phyloP scores from a whole-genome alignment of 2,113 vertebrate species.

The Menidia beryllina region DNA sequence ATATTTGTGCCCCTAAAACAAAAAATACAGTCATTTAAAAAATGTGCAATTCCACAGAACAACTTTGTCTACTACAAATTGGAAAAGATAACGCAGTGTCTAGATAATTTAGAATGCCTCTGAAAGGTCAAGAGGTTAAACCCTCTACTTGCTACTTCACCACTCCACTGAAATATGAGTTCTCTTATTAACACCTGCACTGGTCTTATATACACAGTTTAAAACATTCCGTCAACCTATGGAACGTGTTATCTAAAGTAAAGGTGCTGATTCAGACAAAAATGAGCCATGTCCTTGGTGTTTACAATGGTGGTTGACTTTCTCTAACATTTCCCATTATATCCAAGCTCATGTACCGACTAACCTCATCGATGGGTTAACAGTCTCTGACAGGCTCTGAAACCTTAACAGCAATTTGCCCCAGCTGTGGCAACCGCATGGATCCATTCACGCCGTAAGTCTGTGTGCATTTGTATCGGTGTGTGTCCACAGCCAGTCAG shows the following conservation, averaged over 20 bases:
- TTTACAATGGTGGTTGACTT: neutral
- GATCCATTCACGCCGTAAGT: conserved; percentile 26
- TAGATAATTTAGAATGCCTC: too few species aligned
- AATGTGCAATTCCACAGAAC: neutral
- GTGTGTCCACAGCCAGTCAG: conserved; percentile 20
- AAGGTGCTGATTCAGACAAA: neutral
- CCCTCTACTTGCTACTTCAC: too few species aligned
- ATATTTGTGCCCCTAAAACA: neutral
- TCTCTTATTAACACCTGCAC: too few species aligned
- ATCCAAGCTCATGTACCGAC: neutral
- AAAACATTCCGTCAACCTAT: too few species aligned
- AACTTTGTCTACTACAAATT: too few species aligned
- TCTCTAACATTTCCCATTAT: neutral
- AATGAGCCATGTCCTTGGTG: neutral
- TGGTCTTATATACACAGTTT: too few species aligned
- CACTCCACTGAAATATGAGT: too few species aligned
- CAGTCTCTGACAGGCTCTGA: conserved; percentile 37
- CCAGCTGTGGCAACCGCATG: conserved; percentile 41
- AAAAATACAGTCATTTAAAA: neutral
- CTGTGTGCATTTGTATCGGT: conserved; percentile 22
- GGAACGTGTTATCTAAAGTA: too few species aligned
- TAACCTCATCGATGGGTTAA: conserved; percentile 22
- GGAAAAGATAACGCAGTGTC: too few species aligned
- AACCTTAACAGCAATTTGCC: conserved; percentile 34
- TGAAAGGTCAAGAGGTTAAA: too few species aligned